These are phyloP conservation scores for Mormyrus proboscirostris DNA, from an alignment of 2,797 vertebrate genomes.

Conservation along the genomic window DNA sequence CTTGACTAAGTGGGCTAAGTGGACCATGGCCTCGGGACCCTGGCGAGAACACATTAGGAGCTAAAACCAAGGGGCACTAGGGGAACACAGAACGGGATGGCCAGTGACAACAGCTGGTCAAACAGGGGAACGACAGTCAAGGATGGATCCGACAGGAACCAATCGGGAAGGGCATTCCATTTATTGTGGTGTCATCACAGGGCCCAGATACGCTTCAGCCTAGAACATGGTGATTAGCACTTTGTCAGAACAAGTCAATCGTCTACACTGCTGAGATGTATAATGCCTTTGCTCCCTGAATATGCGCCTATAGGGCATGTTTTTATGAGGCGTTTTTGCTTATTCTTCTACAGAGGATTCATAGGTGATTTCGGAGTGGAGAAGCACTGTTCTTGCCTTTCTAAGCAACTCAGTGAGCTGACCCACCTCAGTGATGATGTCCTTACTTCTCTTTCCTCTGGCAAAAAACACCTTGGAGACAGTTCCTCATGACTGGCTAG, in stretches of 20 bases:
- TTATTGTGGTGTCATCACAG: background rate
- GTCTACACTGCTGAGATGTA: background rate
- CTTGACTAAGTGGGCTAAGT: background rate
- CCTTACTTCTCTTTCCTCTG: background rate
- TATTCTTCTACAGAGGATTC: background rate
- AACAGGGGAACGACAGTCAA: background rate
- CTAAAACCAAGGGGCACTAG: background rate
- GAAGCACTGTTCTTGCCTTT: background rate
- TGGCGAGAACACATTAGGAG: background rate
- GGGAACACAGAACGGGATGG: background rate
- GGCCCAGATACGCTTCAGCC: background rate
- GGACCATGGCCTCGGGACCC: background rate
- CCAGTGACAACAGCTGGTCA: background rate
- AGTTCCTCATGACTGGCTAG: background rate
- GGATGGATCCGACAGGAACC: background rate
- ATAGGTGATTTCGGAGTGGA: background rate
- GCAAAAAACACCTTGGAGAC: background rate
- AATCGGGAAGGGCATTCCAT: background rate
- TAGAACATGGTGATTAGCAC: background rate
- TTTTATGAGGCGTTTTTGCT: background rate
- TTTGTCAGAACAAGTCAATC: background rate
- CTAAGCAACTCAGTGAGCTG: background rate
- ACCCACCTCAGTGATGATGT: slow-evolving; percentile 1
- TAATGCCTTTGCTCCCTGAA: background rate
- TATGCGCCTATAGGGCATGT: background rate